These are phyloP conservation scores for Acleris emargana DNA, from an alignment of 2,888 invertebrate genomes.

Conservation along the genomic window DNA sequence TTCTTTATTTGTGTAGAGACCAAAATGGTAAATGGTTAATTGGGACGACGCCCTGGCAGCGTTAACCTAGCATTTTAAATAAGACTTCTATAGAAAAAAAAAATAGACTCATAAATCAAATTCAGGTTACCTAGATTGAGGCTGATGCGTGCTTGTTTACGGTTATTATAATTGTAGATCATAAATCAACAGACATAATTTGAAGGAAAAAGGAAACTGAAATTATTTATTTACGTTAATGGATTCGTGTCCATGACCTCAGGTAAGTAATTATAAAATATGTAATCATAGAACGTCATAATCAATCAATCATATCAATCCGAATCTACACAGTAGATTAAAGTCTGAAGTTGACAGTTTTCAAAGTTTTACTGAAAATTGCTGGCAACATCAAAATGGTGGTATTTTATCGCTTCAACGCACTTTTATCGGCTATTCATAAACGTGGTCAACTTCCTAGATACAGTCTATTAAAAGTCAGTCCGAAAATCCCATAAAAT, in stretches of 20 bases:
- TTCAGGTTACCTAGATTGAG: slow-evolving; percentile 3
- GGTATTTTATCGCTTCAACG: slow-evolving; percentile 35
- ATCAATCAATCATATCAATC: no score
- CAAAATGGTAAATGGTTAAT: no score
- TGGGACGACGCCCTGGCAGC: not conserved
- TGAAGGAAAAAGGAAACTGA: not conserved
- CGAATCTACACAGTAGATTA: no score
- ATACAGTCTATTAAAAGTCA: slow-evolving; percentile 63
- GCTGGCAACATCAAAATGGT: slow-evolving; percentile 27
- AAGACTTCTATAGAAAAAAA: no score
- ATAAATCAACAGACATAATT: slow-evolving; percentile 10
- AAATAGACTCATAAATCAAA: not conserved
- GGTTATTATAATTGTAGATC: slow-evolving; percentile 12
- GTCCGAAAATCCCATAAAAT: slow-evolving; percentile 69
- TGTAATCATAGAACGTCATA: no score
- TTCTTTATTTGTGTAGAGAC: no score
- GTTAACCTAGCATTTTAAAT: no score
- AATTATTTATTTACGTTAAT: not conserved
- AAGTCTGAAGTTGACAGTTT: not conserved
- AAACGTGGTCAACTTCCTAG: slow-evolving; percentile 57
- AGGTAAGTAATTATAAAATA: no score
- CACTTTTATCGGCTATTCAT: slow-evolving; percentile 53
- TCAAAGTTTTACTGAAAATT: slow-evolving; percentile 14
- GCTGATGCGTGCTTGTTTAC: slow-evolving; percentile 6
- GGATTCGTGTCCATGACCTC: no score